Percentiles rank a stretch among this genome's conserved stretches.
Evolutionary conservation across 2,888 invertebrate species (phyloP).

Genomic region (Polyommatus iphigenia): DNA sequence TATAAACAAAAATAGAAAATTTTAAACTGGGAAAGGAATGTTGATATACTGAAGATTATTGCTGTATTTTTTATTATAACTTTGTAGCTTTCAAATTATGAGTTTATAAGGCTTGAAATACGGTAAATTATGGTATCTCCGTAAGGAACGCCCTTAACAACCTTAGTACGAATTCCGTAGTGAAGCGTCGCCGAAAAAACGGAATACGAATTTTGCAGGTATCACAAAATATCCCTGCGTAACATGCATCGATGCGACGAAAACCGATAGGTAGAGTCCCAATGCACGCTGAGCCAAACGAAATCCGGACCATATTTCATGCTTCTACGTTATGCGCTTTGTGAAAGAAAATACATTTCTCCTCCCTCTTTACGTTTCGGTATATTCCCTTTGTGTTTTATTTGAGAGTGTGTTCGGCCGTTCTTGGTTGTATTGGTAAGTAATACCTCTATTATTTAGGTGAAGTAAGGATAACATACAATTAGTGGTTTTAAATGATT

Average conservation of each 20-base stretch:
- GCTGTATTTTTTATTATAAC: too few relatives aligned
- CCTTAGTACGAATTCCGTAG: background rate
- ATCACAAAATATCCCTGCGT: constrained; percentile 21
- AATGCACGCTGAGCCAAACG: constrained; percentile 70
- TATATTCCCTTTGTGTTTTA: constrained; percentile 54
- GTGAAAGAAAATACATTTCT: constrained; percentile 78
- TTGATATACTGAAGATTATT: too few relatives aligned
- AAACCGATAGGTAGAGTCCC: constrained; percentile 69
- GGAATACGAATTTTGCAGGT: constrained; percentile 17
- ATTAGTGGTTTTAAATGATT: background rate
- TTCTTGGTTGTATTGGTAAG: background rate
- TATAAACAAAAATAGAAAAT: too few relatives aligned
- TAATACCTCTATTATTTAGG: background rate
- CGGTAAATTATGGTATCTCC: too few relatives aligned
- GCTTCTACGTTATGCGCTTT: constrained; percentile 75
- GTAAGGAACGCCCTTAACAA: too few relatives aligned
- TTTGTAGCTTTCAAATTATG: too few relatives aligned
- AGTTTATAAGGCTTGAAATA: too few relatives aligned
- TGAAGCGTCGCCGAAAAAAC: background rate
- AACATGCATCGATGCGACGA: constrained; percentile 57
- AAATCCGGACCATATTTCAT: constrained; percentile 77
- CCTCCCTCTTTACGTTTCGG: constrained; percentile 71
- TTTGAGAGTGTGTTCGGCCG: constrained; percentile 5
- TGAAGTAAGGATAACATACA: background rate
- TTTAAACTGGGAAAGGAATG: too few relatives aligned